Evolutionary conservation across 2,113 vertebrate species (phyloP).

Genomic region (Atherinomorus stipes): DNA sequence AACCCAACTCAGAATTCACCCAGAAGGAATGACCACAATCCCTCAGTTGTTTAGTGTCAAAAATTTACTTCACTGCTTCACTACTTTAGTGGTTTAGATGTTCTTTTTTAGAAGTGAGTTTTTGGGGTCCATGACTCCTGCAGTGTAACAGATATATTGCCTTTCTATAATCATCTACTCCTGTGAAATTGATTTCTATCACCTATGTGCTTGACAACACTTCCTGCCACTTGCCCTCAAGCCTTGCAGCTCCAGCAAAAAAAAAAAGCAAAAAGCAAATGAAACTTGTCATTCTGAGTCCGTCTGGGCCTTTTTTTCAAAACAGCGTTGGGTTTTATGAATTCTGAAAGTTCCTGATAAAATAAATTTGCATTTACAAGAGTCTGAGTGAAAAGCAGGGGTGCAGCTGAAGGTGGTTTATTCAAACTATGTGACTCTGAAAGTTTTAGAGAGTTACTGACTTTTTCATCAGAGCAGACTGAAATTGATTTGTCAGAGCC

Average conservation of each 20-base stretch:
- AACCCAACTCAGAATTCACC: background rate
- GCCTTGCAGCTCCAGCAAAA: background rate
- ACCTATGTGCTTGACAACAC: background rate
- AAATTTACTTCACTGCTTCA: background rate
- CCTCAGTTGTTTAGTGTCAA: background rate
- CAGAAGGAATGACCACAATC: background rate
- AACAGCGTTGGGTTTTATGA: conserved; percentile 47
- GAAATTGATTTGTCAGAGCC: conserved; percentile 68
- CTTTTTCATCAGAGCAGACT: conserved; percentile 59
- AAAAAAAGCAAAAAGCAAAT: background rate
- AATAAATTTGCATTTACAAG: conserved; percentile 47
- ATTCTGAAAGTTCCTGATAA: conserved; percentile 49
- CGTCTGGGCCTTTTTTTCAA: conserved; percentile 7
- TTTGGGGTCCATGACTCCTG: background rate
- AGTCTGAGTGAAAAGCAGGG: background rate
- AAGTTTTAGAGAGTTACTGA: conserved; percentile 49
- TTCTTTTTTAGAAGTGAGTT: background rate
- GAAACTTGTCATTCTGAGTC: conserved; percentile 38
- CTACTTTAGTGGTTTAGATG: background rate
- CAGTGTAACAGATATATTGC: background rate
- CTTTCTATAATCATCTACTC: background rate
- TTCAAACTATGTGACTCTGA: conserved; percentile 26
- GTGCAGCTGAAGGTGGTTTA: conserved; percentile 23
- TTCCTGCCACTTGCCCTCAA: conserved; percentile 11
- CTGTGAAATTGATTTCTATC: background rate